Base-by-base conservation (phyloP, 2,888 invertebrate species). In the Coelinius sp. region DNA sequence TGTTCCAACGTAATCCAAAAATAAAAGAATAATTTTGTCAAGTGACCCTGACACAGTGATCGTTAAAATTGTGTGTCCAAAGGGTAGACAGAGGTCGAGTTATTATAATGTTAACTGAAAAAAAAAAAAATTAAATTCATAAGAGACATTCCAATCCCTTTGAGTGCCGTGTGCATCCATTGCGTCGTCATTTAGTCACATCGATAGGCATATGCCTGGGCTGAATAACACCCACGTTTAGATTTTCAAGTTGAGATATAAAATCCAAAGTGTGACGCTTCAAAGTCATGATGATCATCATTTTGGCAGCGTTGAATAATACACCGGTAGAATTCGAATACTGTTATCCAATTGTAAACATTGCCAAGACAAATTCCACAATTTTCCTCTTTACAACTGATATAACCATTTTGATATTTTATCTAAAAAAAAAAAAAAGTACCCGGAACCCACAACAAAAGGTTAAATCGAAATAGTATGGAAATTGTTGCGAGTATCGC, bases 21-120 rank as follows among this genome's bases (percentile, higher is more conserved):
- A 63, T 63, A 44, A 20, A n/a, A 24, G 22, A 63, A n/a, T 22
- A 24, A 63, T 24, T 63, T 38, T 22, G 62, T 62, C 38, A 62
- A 22, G 1, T 41, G 63, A 63, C 63, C 63, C 41, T 63, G 63
- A 63, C 63, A 63, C 44, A 63, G 41, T 63, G 63, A 41, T 63
- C 41, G 41, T 41, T 59, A n/a, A 24, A 63, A 44, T 22, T 49
- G 8, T 24, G 63, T 59, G 38, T 41, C 22, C 24, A 38, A 22
- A 20, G 24, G 24, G 17, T 7, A 27, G 6, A n/a, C 56, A 62
- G 38, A 63, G 41, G 25, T 24, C 41, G 38, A 49, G 46, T 20
- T 49, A 49, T 49, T 49, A 49, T 14, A 10, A 17, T n/a, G n/a
- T 5, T n/a, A 44, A 35, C 35, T 10, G 44, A 1, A 44, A 6